These are phyloP conservation scores for Parapristionchus giblindavisi DNA, from an alignment of 2,888 invertebrate genomes.

Conservation along the genomic window DNA sequence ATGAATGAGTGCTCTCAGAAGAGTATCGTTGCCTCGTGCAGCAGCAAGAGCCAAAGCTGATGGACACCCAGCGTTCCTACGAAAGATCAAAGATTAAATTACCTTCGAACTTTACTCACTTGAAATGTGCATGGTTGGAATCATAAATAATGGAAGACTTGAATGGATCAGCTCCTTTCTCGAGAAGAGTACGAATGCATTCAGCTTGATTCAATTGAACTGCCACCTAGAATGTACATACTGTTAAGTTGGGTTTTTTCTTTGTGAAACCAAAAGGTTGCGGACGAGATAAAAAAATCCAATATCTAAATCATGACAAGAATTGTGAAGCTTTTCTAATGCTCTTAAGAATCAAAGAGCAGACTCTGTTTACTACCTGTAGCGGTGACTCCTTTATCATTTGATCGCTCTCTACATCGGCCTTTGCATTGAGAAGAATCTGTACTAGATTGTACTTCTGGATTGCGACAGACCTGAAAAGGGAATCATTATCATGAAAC, in stretches of 20 bases:
- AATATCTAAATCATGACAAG: background rate
- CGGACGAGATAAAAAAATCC: too few relatives aligned
- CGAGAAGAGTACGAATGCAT: slow-evolving; percentile 81
- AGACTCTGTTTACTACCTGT: slow-evolving; percentile 79
- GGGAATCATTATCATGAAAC: background rate
- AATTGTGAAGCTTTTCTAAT: too few relatives aligned
- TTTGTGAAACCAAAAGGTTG: too few relatives aligned
- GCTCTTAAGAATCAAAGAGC: too few relatives aligned
- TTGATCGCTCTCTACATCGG: slow-evolving; percentile 77
- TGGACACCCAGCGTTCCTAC: slow-evolving; percentile 77
- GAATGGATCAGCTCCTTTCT: slow-evolving; percentile 88
- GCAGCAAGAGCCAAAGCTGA: slow-evolving; percentile 89
- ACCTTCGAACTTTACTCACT: too few relatives aligned
- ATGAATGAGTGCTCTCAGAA: slow-evolving; percentile 77
- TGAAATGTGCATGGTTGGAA: slow-evolving; percentile 43
- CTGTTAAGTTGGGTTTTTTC: too few relatives aligned
- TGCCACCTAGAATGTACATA: slow-evolving; percentile 49
- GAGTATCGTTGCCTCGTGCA: slow-evolving; percentile 84
- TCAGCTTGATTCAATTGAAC: slow-evolving; percentile 74
- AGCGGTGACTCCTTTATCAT: slow-evolving; percentile 84
- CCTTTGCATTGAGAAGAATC: slow-evolving; percentile 80
- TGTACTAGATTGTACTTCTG: slow-evolving; percentile 70
- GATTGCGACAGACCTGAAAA: slow-evolving; percentile 47
- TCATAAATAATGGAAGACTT: slow-evolving; percentile 78
- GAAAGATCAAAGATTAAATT: too few relatives aligned